A percentile compares a stretch with the other conserved stretches of the same genome.
These are phyloP conservation scores for Dunckerocampus dactyliophorus DNA, from an alignment of 2,113 vertebrate genomes.

Conservation along the genomic window DNA sequence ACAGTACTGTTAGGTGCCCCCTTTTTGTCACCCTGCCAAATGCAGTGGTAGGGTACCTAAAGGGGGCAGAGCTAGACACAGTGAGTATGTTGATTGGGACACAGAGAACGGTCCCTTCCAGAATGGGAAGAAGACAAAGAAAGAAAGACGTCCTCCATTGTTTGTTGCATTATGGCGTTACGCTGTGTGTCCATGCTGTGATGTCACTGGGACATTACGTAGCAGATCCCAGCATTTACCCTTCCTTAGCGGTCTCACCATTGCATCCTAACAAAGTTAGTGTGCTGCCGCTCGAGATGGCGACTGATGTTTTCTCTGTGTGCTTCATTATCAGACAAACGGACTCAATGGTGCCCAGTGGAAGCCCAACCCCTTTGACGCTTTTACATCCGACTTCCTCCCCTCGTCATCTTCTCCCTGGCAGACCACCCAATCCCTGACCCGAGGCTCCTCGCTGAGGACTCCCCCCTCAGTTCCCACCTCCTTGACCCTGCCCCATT, in stretches of 20 bases:
- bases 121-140: too few relatives aligned
- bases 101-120: background rate
- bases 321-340: conserved; percentile 49
- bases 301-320: background rate
- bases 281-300: background rate
- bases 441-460: conserved; percentile 54
- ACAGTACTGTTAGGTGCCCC: background rate
- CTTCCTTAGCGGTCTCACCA: too few relatives aligned
- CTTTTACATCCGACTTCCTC: conserved; percentile 76
- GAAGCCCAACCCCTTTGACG: conserved; percentile 79
- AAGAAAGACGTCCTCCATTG: too few relatives aligned
- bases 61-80: too few relatives aligned
- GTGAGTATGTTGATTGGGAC: background rate
- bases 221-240: too few relatives aligned
- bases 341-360: conserved; percentile 72
- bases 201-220: too few relatives aligned
- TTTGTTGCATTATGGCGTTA: too few relatives aligned
- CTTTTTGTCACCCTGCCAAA: background rate
- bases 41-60: background rate
- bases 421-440: conserved; percentile 75
- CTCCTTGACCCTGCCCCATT: conserved; percentile 65
- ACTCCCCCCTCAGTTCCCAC: conserved; percentile 46
- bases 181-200: too few relatives aligned
- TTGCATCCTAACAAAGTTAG: too few relatives aligned
- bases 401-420: conserved; percentile 55